Percentiles rank a stretch among this genome's conserved stretches.
These are phyloP conservation scores for Metalampra italica DNA, from an alignment of 2,888 invertebrate species.

Conservation along the genomic window DNA sequence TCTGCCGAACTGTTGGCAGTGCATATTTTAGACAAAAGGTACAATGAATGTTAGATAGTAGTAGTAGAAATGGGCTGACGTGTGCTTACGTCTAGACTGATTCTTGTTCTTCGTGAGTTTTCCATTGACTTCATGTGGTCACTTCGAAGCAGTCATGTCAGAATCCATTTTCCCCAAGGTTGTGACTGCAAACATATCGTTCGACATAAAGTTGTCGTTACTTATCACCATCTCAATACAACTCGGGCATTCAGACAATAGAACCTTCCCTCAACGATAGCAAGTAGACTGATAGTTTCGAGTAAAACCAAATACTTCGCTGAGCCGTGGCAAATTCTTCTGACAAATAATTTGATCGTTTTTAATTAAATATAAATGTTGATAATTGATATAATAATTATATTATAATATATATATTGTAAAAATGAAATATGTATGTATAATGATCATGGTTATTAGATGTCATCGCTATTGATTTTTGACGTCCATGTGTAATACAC, in stretches of 20 bases:
- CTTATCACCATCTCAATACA: constrained; percentile 20
- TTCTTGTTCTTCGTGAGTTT: constrained; percentile 40
- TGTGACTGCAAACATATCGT: constrained; percentile 76
- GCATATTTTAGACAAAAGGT: constrained; percentile 64
- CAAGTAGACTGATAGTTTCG: too few species aligned
- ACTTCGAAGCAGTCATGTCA: constrained; percentile 46
- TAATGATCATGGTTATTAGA: constrained; percentile 66
- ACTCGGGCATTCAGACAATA: constrained; percentile 18
- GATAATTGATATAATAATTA: constrained; percentile 39
- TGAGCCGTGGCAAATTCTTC: constrained; percentile 58
- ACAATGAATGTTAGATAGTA: constrained; percentile 69
- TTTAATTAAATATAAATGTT: constrained; percentile 48
- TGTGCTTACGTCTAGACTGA: constrained; percentile 61
- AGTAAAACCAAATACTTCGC: constrained; percentile 31
- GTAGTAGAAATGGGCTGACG: constrained; percentile 52
- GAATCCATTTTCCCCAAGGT: constrained; percentile 51
- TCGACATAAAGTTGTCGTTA: constrained; percentile 17
- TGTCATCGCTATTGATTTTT: constrained; percentile 73
- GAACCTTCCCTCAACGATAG: constrained; percentile 21
- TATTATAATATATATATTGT: constrained; percentile 42
- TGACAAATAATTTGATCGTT: constrained; percentile 65
- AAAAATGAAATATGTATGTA: constrained; percentile 57
- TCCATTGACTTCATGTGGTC: constrained; percentile 25
- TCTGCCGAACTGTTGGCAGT: constrained; percentile 45
- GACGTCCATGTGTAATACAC: constrained; percentile 78